These are phyloP conservation scores for Drosophila lacertosa DNA, from an alignment of 1,140 invertebrate species.

Conservation along the genomic window DNA sequence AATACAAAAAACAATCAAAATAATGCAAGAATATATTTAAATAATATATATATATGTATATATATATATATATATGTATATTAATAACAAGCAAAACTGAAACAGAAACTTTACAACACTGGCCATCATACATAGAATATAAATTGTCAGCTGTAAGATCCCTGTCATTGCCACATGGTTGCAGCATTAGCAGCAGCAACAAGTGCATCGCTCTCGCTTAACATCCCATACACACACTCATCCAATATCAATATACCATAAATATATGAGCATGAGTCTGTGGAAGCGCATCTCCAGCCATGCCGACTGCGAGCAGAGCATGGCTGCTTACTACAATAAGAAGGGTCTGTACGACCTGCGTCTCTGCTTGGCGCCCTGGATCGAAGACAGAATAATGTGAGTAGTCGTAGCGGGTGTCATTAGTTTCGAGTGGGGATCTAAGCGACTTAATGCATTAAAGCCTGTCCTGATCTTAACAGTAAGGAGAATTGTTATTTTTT, in stretches of 20 bases:
- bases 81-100: background rate
- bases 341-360: constrained; percentile 81
- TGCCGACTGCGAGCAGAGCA: constrained; percentile 77
- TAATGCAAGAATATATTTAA: background rate
- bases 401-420: constrained; percentile 46
- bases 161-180: constrained; percentile 30
- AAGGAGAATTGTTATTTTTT: no score
- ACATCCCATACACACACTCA: constrained; percentile 47
- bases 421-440: background rate
- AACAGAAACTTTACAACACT: constrained; percentile 17
- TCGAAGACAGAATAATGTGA: constrained; percentile 83
- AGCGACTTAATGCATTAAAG: no score
- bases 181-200: constrained; percentile 1
- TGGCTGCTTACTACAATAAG: constrained; percentile 80
- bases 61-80: background rate
- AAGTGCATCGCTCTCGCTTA: constrained; percentile 29
- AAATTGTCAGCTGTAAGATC: constrained; percentile 22
- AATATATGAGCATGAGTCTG: constrained; percentile 68
- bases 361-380: constrained; percentile 78
- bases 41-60: background rate
- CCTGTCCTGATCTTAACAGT: no score
- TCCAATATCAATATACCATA: constrained; percentile 45
- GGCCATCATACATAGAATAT: constrained; percentile 8
- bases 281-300: constrained; percentile 79
- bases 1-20: constrained; percentile 4